Base-by-base conservation (phyloP, 2,113 vertebrate species). In the Pardalotus punctatus region DNA sequence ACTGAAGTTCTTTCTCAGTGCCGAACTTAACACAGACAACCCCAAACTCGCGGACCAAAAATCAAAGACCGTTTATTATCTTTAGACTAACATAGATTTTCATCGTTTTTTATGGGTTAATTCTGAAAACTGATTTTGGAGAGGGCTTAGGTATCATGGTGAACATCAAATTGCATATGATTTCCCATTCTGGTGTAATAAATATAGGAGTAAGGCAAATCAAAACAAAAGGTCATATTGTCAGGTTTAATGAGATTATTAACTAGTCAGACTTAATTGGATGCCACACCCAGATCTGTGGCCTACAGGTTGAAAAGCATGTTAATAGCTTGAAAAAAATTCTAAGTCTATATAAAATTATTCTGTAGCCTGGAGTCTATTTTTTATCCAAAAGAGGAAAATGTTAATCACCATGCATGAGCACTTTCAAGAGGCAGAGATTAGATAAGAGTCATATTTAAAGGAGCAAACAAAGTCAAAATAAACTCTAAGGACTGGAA, bases 61-160 rank as follows among this genome's bases (percentile, higher is more conserved):
- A 33, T 54, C 33, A 54, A 79, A 71, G 18, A 28, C 33, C 14
- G 1, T 71, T 91, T 19, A 81, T 3, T 71, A 27, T 7, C 27
- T 47, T 78, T 43, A 67, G 27, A 61, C 3, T 65, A 57, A 53
- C 1, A 65, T 1, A 33, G 21, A 66, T 5, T 56, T 71, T 42
- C 8, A 82, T 2, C 18, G 5, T 43, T 76, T 94, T 58, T 60
- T 2, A 66, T 23, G 7, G 6, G 43, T 62, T 81, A 67, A 81
- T 78, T 60, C 22, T 58, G 14, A 54, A 81, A 73, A 64, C 0
- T 33, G 10, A 43, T 50, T 91, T 95, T 86, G 40, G 21, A 62
- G 50, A 62, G 23, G 10, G 13, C 6, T 43, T 67, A 8, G 1
- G 1, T 67, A 64, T 51, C 14, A 58, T 0, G 1, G 24, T 47